These are phyloP conservation scores for Sturnira hondurensis DNA, from an alignment of 2,113 vertebrate species.

Conservation along the genomic window DNA sequence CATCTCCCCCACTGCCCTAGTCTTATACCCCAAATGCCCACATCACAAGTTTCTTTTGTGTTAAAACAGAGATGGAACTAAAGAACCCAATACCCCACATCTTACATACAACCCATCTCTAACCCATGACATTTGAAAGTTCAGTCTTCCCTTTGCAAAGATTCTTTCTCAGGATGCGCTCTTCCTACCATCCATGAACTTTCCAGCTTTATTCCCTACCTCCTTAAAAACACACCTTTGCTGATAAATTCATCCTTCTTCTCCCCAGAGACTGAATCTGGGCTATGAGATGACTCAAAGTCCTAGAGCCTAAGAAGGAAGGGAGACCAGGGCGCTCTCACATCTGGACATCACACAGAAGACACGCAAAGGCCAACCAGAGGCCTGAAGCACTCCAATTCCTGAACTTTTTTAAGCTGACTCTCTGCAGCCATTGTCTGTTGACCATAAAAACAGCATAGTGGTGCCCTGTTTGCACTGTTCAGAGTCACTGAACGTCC, in stretches of 20 bases:
- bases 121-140: background rate
- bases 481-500: slow-evolving; percentile 41
- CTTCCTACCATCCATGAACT: background rate
- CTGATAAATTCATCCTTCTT: background rate
- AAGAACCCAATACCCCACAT: background rate
- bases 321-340: background rate
- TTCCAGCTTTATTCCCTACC: background rate
- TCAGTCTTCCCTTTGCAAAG: background rate
- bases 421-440: background rate
- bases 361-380: background rate
- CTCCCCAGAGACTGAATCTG: background rate
- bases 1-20: background rate
- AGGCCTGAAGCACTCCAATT: background rate
- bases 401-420: background rate
- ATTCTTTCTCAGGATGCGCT: background rate
- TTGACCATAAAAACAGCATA: background rate
- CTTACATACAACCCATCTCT: background rate
- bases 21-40: background rate
- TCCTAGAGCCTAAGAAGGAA: background rate
- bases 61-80: background rate
- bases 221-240: background rate
- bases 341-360: background rate
- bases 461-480: background rate
- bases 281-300: background rate
- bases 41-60: background rate